Evolutionary conservation across 2,113 vertebrate genomes (phyloP).

Genomic region (Callospermophilus lateralis): DNA sequence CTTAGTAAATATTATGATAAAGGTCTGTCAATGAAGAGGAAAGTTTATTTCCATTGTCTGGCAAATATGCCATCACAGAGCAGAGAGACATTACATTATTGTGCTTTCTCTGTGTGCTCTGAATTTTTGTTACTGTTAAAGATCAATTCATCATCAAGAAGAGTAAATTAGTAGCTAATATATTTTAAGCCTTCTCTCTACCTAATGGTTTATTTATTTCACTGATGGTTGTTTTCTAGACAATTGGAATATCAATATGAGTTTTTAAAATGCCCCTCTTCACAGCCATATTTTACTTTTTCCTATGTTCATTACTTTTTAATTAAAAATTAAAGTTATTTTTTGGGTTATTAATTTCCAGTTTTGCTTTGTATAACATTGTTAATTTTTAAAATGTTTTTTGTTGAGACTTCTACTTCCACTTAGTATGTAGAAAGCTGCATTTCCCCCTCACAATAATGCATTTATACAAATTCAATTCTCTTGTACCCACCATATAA

Average conservation of each 20-base stretch:
- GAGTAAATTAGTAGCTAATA: constrained; percentile 24
- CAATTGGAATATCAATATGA: not conserved
- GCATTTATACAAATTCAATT: not conserved
- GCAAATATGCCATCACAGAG: not conserved
- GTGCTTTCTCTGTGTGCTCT: constrained; percentile 54
- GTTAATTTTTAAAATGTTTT: not conserved
- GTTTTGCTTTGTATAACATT: not conserved
- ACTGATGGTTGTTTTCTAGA: constrained; percentile 29
- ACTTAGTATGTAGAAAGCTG: not conserved
- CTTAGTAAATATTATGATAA: constrained; percentile 50
- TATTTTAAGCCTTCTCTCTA: constrained; percentile 42
- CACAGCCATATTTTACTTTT: not conserved
- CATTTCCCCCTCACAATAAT: not conserved
- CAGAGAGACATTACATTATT: constrained; percentile 29
- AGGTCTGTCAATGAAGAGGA: constrained; percentile 15
- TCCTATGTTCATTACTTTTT: not conserved
- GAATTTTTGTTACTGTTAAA: constrained; percentile 66
- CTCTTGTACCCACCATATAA: not conserved
- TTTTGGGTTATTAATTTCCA: constrained; percentile 25
- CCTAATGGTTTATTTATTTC: constrained; percentile 57
- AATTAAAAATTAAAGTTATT: constrained; percentile 9
- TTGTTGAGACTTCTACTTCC: not conserved
- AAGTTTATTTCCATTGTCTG: constrained; percentile 59
- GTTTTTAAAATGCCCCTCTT: not conserved
- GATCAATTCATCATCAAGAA: constrained; percentile 55